Evolutionary conservation across 1,140 invertebrate genomes (phyloP), one percentile per base, ranked within the genome.

Genomic region (Plodia interpunctella): DNA sequence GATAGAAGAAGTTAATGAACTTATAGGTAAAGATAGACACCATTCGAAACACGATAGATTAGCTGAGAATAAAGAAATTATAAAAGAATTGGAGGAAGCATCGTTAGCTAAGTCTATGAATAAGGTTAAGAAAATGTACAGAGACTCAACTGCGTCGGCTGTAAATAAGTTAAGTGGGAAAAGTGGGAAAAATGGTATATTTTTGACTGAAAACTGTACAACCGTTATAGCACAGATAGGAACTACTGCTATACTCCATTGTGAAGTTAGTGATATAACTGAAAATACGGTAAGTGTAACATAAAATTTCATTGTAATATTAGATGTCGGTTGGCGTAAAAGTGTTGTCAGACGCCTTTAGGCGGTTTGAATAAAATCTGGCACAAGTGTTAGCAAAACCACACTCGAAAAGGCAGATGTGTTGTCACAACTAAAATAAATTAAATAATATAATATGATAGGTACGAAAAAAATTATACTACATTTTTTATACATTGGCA

Each of bases 251-350:
- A 87, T 92, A 62, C 76, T 93, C 30, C 92, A 92, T 65, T 93
- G 92, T 76, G 91, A 92, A 89, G 92, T 92, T 65, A 90, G 90
- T 62, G 92, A 92, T 74, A 91, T 92, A 19, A 92, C 91, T 3
- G 92, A 92, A 70, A 92, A 92, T 66, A 91, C 91, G 81, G 92
- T 93, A 80, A 91, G 90, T n/a, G n/a, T n/a, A n/a, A n/a, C n/a
- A n/a, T n/a, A n/a, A n/a, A n/a, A n/a, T n/a, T n/a, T n/a, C n/a
- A n/a, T n/a, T n/a, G n/a, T n/a, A n/a, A n/a, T n/a, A n/a, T n/a
- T n/a, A n/a, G n/a, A n/a, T n/a, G n/a, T n/a, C n/a, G n/a, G n/a
- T n/a, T n/a, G n/a, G n/a, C n/a, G n/a, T n/a, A n/a, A n/a, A n/a
- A n/a, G n/a, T n/a, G n/a, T n/a, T n/a, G n/a, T n/a, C n/a, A n/a